Conservation (phyloP, 1,140 invertebrate species). For the Apocrypta bakeri region DNA sequence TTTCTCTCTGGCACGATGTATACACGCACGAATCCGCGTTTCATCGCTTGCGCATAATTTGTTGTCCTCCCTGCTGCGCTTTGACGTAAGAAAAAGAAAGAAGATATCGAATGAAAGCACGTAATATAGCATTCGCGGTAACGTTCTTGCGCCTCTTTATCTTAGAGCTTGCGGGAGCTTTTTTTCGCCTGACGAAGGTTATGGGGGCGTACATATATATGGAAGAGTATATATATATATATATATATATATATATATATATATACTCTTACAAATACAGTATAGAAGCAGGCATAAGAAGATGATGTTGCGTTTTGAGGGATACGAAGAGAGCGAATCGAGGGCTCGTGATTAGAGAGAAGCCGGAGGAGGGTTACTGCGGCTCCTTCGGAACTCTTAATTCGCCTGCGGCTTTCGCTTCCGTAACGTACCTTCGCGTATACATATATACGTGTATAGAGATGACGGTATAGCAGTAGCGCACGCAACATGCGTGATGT, state of each 20-base stretch:
- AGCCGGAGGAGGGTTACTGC: neutral
- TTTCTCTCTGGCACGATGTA: too few relatives aligned
- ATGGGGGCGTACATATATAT: neutral
- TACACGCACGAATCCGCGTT: too few relatives aligned
- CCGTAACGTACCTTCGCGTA: neutral
- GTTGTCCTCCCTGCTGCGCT: neutral
- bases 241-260: neutral
- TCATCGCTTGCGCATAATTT: neutral
- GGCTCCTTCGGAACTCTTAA: conserved; percentile 62
- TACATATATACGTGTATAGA: conserved; percentile 29
- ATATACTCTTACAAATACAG: neutral
- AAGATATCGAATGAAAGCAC: neutral
- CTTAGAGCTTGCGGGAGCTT: conserved; percentile 7
- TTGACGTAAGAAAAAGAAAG: neutral
- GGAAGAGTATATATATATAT: neutral
- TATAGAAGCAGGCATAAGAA: neutral
- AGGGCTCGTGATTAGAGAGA: conserved; percentile 55
- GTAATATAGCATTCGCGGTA: neutral
- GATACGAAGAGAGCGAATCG: conserved; percentile 39
- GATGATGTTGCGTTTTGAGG: conserved; percentile 43
- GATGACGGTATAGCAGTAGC: neutral
- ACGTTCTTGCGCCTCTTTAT: neutral
- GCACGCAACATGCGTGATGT: neutral
- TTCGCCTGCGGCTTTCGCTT: conserved; percentile 57
- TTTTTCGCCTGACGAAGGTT: conserved; percentile 30